Percentiles rank a stretch among this genome's conserved stretches.
Evolutionary conservation across 2,888 invertebrate species (phyloP).

Genomic region (Autographa gamma): DNA sequence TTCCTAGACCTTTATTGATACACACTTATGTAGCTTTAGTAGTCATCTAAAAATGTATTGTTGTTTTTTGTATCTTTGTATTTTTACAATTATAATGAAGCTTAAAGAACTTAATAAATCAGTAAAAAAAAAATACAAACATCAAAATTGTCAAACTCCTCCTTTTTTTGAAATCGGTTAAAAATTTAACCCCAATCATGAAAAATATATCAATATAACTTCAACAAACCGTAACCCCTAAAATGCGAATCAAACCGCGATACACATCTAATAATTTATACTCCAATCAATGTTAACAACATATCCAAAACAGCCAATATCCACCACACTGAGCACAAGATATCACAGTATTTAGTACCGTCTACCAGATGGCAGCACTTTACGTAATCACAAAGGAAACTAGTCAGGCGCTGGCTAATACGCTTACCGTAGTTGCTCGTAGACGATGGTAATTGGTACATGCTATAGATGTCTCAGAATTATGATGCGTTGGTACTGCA

Average conservation of each 20-base stretch:
- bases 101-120: no score
- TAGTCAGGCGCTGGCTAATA: background rate
- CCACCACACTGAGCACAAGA: background rate
- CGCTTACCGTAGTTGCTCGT: background rate
- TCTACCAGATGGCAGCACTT: background rate
- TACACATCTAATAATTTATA: background rate
- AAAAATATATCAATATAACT: no score
- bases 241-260: background rate
- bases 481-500: background rate
- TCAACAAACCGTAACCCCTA: no score
- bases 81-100: no score
- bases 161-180: no score
- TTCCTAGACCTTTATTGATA: background rate
- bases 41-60: no score
- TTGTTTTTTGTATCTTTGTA: no score
- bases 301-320: background rate
- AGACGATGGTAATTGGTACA: background rate
- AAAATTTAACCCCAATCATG: no score
- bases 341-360: background rate
- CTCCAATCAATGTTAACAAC: background rate
- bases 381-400: slow-evolving; percentile 6
- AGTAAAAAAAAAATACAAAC: no score
- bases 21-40: no score
- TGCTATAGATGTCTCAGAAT: background rate
- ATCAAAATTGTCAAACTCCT: no score